phyloP scores from a whole-genome alignment of 92 coral and sea anemone genomes.

The Zoanthus sansibaricus region DNA sequence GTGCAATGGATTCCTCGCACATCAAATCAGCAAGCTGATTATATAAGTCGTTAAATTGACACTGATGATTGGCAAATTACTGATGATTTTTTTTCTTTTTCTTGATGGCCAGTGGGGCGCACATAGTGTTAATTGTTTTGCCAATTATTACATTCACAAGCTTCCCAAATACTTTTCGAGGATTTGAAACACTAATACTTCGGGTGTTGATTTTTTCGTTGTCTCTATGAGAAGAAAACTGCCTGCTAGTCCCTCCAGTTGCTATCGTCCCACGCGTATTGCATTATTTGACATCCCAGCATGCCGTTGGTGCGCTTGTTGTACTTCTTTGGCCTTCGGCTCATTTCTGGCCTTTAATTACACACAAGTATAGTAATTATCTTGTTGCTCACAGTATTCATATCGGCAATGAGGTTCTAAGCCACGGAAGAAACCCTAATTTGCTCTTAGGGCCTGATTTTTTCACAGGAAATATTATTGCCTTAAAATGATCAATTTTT shows the following conservation, averaged over 20 bases:
- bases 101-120: conserved; percentile 41
- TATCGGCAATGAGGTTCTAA: conserved; percentile 40
- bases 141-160: conserved; percentile 49
- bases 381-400: conserved; percentile 13
- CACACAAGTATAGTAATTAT: conserved; percentile 29
- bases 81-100: conserved; percentile 40
- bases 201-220: conserved; percentile 70
- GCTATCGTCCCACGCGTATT: conserved; percentile 18
- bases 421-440: conserved; percentile 42
- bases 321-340: no score
- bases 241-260: conserved; percentile 30
- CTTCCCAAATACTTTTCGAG: conserved; percentile 43
- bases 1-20: conserved; percentile 33
- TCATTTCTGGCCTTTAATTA: conserved; percentile 47
- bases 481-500: conserved; percentile 24
- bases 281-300: conserved; percentile 13
- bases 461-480: no score
- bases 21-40: conserved; percentile 29
- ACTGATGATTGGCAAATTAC: conserved; percentile 68
- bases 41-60: conserved; percentile 7
- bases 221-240: conserved; percentile 26
- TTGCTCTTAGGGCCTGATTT: conserved; percentile 51
- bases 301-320: neutral
- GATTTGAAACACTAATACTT: conserved; percentile 61
- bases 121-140: neutral